Conservation (phyloP, 2,113 vertebrate genomes). For the Bambusicola thoracicus region DNA sequence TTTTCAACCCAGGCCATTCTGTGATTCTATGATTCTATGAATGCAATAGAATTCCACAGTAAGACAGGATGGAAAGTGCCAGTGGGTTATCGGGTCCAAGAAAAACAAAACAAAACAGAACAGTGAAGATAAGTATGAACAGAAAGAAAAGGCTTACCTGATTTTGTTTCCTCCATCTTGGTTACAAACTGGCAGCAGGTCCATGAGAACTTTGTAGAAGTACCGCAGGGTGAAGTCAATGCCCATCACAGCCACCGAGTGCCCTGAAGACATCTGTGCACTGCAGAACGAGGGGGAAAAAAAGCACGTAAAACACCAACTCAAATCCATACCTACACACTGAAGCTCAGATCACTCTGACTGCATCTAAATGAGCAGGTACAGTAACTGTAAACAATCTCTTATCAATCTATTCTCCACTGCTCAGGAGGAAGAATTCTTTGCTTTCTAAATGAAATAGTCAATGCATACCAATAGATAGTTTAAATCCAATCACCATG, state of each 20-base stretch:
- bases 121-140: rapidly evolving
- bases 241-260: constrained; percentile 95
- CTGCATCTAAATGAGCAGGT: neutral
- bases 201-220: constrained; percentile 97
- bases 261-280: constrained; percentile 88
- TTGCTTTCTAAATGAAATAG: neutral
- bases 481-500: neutral
- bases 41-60: neutral
- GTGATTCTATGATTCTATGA: too few species aligned
- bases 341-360: neutral
- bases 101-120: too few species aligned
- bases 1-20: too few species aligned
- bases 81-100: neutral
- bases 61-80: neutral
- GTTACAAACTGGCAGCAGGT: constrained; percentile 94
- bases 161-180: constrained; percentile 97
- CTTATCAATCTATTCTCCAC: neutral
- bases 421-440: too few species aligned
- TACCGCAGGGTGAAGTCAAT: constrained; percentile 97
- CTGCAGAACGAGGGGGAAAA: constrained; percentile 46
- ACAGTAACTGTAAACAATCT: neutral
- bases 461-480: neutral
- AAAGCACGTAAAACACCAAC: neutral
- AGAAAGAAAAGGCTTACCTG: constrained; percentile 77
- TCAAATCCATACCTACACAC: neutral